These are phyloP conservation scores for Cantharis rufa DNA, from an alignment of 2,888 invertebrate genomes.

Conservation along the genomic window DNA sequence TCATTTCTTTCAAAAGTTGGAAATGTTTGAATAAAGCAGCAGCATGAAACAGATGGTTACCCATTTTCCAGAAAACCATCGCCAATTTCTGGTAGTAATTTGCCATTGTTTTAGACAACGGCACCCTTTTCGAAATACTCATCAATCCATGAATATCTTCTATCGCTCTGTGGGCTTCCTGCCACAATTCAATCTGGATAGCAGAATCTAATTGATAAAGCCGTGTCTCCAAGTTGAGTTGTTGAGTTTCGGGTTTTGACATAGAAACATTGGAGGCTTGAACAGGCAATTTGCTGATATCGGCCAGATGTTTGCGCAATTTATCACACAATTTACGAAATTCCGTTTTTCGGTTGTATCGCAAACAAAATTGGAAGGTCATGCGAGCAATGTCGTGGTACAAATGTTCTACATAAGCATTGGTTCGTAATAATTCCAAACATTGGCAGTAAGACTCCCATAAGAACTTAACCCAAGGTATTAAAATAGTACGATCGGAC, in stretches of 20 bases:
- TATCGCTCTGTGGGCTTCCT: conserved; percentile 97
- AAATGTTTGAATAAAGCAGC: conserved; percentile 93
- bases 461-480: conserved; percentile 99
- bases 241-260: conserved; percentile 95
- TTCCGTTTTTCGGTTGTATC: conserved; percentile 96
- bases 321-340: conserved; percentile 98
- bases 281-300: conserved; percentile 89
- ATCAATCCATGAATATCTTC: conserved; percentile 98
- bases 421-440: conserved; percentile 92
- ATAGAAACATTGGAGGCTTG: conserved; percentile 89
- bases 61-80: conserved; percentile 99
- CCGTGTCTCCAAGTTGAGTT: conserved; percentile 94
- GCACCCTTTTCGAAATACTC: conserved; percentile 94
- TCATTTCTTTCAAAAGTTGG: conserved; percentile 93
- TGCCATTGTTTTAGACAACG: conserved; percentile 97
- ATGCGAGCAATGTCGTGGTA: conserved; percentile 98
- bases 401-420: conserved; percentile 93
- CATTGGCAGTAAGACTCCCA: conserved; percentile 99
- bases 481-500: conserved; percentile 93
- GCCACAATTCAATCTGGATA: conserved; percentile 99
- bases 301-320: conserved; percentile 92
- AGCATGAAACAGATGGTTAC: conserved; percentile 96
- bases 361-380: conserved; percentile 98
- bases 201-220: conserved; percentile 95
- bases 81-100: conserved; percentile 98